Base-by-base conservation (phyloP, 1,140 invertebrate genomes). In the Macrobrachium nipponense region DNA sequence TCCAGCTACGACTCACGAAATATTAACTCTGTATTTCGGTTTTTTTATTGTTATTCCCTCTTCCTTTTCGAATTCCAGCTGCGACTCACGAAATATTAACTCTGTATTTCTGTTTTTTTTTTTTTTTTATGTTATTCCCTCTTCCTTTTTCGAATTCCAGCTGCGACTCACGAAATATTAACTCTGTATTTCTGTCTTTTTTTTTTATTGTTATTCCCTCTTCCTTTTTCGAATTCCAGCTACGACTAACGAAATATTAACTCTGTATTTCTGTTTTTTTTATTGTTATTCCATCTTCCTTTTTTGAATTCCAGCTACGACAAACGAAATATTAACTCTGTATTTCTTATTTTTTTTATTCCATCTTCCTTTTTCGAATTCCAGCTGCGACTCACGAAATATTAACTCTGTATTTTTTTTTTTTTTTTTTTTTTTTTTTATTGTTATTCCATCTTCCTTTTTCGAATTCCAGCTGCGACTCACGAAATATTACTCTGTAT, bases 241-340 rank as follows among this genome's bases (percentile, higher is more conserved):
- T 86, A 83, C 43, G 84, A 88, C 82, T 88, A 84, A 43, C 80
- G 87, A 10, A 66, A 66, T 15, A n/a, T 11, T 76, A 5, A n/a
- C 14, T 76, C 51, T 58, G 0, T 76, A n/a, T 58, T 5, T 51
- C 73, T 44, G 27, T 6, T 59, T 61, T 44, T 61, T 27, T 12
- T n/a, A n/a, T 51, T 18, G 27, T 62, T 43, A 62, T 44, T 58
- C 66, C 36, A 44, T 73, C 43, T 70, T 51, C 23, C 44, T 73
- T 6, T 36, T 17, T 62, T 20, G n/a, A 44, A 59, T 23, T 20
- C 2, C 76, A 88, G 87, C 66, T 86, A 83, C 59, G 84, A 88
- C 82, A 87, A 84, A 43, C 84, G 84, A 10, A 66, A 66, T 15
- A 36, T 36, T 36, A 2, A 36, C 20, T 36, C 68, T 20, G 43